Conservation (phyloP, 2,888 invertebrate genomes). For the Teinopalpus imperialis region DNA sequence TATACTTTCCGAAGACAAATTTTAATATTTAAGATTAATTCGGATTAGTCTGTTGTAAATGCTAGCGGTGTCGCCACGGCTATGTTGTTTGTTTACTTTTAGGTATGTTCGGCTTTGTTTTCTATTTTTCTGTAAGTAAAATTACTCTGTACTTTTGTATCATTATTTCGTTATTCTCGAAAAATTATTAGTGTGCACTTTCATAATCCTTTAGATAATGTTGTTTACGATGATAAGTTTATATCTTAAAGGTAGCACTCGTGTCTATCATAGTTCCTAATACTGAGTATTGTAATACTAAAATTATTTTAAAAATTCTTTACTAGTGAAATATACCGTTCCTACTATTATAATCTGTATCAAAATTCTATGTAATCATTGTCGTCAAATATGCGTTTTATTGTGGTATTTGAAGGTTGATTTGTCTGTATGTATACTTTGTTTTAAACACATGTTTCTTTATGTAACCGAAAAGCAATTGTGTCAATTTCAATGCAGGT, state of each 20-base stretch:
- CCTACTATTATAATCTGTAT: slow-evolving; percentile 77
- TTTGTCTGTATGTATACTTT: slow-evolving; percentile 28
- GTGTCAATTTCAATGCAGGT: slow-evolving; percentile 33
- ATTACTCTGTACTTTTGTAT: slow-evolving; percentile 48
- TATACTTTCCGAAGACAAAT: slow-evolving; percentile 82
- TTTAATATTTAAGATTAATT: slow-evolving; percentile 82
- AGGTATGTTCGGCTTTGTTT: slow-evolving; percentile 45
- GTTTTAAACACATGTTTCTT: slow-evolving; percentile 25
- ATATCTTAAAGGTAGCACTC: slow-evolving; percentile 73
- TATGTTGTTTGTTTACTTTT: slow-evolving; percentile 73
- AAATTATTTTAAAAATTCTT: slow-evolving; percentile 78
- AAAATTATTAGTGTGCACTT: slow-evolving; percentile 51
- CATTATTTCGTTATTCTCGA: slow-evolving; percentile 59
- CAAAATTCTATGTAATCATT: slow-evolving; percentile 60
- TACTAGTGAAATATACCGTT: slow-evolving; percentile 81
- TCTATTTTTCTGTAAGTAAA: slow-evolving; percentile 38
- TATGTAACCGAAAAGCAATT: slow-evolving; percentile 34
- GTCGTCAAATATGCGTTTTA: slow-evolving; percentile 43
- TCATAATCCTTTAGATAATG: slow-evolving; percentile 49
- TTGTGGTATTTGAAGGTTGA: slow-evolving; percentile 41
- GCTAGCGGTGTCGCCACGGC: slow-evolving; percentile 76
- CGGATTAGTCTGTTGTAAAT: slow-evolving; percentile 79
- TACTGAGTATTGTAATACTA: slow-evolving; percentile 77
- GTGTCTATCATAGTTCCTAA: slow-evolving; percentile 81
- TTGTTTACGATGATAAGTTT: slow-evolving; percentile 72